A percentile compares a stretch with the other conserved stretches of the same genome.
These are phyloP conservation scores for Sinotaia quadrata DNA, from an alignment of 2,888 invertebrate genomes.

Conservation along the genomic window DNA sequence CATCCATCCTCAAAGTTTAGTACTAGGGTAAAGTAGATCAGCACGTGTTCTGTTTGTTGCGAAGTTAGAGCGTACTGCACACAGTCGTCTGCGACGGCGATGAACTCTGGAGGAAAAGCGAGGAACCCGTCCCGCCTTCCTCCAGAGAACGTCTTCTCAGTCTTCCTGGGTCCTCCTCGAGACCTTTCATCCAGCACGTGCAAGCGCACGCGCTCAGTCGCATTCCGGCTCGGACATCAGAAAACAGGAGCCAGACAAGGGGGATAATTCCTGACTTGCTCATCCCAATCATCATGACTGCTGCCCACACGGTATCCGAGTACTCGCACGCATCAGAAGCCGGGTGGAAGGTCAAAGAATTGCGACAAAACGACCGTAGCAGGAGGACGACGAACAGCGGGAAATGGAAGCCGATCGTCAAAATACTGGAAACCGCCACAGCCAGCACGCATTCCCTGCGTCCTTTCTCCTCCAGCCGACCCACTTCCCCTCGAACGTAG, in stretches of 20 bases:
- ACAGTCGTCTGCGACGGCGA: conserved; percentile 16
- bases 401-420: conserved; percentile 35
- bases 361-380: conserved; percentile 32
- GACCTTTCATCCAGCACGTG: neutral
- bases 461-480: conserved; percentile 12
- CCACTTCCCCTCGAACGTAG: neutral
- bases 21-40: too few relatives aligned
- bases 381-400: conserved; percentile 35
- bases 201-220: conserved; percentile 10
- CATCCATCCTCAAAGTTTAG: too few relatives aligned
- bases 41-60: too few relatives aligned
- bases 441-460: conserved; percentile 33
- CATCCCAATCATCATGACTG: conserved; percentile 32
- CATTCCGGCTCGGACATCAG: conserved; percentile 34
- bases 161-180: neutral
- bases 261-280: conserved; percentile 38
- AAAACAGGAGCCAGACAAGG: conserved; percentile 33
- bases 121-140: neutral
- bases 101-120: neutral
- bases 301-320: conserved; percentile 33
- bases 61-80: neutral
- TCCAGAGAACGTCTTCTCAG: neutral
- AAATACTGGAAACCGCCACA: conserved; percentile 28
- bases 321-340: conserved; percentile 19
- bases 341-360: neutral